phyloP scores from a whole-genome alignment of 2,113 vertebrate species.

The Microcebus ravelobensis region DNA sequence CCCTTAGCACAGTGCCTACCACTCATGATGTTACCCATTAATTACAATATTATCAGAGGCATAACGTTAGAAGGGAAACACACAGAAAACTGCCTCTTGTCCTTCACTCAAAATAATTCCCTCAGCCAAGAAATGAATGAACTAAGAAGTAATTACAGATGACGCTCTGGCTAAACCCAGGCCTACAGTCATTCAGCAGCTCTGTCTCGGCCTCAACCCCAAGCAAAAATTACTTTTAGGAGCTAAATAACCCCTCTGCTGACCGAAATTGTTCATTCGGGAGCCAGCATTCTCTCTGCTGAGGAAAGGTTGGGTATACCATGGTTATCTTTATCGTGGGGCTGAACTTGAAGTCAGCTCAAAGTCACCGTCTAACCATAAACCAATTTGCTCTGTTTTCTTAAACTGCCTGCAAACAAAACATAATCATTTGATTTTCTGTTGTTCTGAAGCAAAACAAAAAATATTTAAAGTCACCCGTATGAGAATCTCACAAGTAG shows the following conservation, averaged over 20 bases:
- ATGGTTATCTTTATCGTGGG: slow-evolving; percentile 1
- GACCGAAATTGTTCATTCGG: slow-evolving; percentile 61
- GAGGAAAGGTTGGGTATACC: slow-evolving; percentile 34
- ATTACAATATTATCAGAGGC: slow-evolving; percentile 53
- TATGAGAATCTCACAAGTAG: slow-evolving; percentile 27
- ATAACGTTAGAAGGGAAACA: slow-evolving; percentile 22
- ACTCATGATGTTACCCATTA: slow-evolving; percentile 47
- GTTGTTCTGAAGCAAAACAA: slow-evolving; percentile 58
- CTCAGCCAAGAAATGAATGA: slow-evolving; percentile 51
- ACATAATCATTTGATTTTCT: slow-evolving; percentile 42
- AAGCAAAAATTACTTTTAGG: slow-evolving; percentile 70
- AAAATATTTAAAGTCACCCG: slow-evolving; percentile 59
- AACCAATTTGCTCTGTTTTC: slow-evolving; percentile 69
- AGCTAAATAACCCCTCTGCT: slow-evolving; percentile 71
- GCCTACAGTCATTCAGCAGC: slow-evolving; percentile 18
- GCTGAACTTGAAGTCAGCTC: slow-evolving; percentile 54
- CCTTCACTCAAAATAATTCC: slow-evolving; percentile 69
- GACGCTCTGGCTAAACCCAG: slow-evolving; percentile 17
- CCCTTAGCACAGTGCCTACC: background rate
- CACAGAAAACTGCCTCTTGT: slow-evolving; percentile 65
- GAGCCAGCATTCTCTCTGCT: slow-evolving; percentile 63
- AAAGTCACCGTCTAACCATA: slow-evolving; percentile 65
- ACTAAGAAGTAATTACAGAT: slow-evolving; percentile 60
- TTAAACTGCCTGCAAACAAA: slow-evolving; percentile 71
- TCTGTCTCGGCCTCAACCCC: slow-evolving; percentile 39